These are phyloP conservation scores for Pararge aegeria DNA, from an alignment of 1,140 invertebrate species.

Conservation along the genomic window DNA sequence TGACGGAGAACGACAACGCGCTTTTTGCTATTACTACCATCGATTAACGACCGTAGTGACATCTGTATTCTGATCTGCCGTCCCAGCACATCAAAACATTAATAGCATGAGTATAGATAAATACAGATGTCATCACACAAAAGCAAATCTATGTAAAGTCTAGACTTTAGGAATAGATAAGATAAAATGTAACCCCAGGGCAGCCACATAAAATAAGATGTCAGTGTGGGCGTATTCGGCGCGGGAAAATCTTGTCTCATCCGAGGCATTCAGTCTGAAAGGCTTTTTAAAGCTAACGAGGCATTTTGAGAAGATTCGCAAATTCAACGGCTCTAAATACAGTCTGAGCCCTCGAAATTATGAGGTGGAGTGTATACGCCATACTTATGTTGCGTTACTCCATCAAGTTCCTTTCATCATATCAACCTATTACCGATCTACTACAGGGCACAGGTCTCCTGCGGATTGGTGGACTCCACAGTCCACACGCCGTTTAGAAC, in stretches of 20 bases:
- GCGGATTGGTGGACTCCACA: no score
- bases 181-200: background rate
- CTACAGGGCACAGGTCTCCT: no score
- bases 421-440: no score
- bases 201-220: conserved; percentile 5
- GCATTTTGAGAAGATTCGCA: conserved; percentile 17
- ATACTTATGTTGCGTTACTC: background rate
- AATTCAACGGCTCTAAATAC: conserved; percentile 16
- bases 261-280: conserved; percentile 11
- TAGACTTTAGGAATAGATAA: background rate
- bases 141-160: background rate
- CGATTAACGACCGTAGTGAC: no score
- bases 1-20: no score
- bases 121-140: background rate
- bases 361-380: background rate
- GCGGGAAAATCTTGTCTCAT: conserved; percentile 4
- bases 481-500: no score
- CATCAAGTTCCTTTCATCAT: no score
- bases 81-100: no score
- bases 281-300: conserved; percentile 17
- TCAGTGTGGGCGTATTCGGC: background rate
- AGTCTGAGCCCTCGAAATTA: conserved; percentile 16
- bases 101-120: no score
- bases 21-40: no score
- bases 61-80: no score